Evolutionary conservation across 2,888 invertebrate species (phyloP), one percentile per base, ranked within the genome.

Genomic region (Anoplius nigerrimus): DNA sequence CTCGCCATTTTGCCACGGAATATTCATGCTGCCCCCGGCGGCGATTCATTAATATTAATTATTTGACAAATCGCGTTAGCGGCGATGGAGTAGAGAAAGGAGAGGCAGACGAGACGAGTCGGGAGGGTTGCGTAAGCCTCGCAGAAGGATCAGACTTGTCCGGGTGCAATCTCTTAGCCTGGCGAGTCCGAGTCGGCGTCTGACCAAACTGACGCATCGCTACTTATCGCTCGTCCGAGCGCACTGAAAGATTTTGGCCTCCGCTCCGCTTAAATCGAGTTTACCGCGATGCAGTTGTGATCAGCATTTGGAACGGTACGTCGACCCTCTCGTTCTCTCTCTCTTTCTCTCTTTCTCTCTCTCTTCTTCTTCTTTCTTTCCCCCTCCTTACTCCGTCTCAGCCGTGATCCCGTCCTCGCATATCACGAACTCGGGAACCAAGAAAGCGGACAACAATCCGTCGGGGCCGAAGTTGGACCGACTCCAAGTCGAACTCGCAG

Each of bases 401-500:
- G 11, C 34, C 34, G 34, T 34, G 48, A 58, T 58, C 42, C 45
- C 16, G 24, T 45, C n/a, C 45, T 58, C 57, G 45, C 57, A 18
- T 45, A 58, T 58, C 45, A 42, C 59, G 24, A 62, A 62, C 61
- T 24, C 61, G 20, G 42, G 54, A 59, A 68, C 42, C 54, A 61
- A 51, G 58, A 74, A 69, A 70, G 59, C 62, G 71, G 62, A 66
- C 73, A 74, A 74, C 72, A 71, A 81, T 79, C 71, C 66, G 59
- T 63, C 66, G 63, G 59, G 65, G 62, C 34, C 24, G 67, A 76
- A 76, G 71, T 82, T 84, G 83, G 84, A 82, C 59, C 54, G 55
- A 54, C 55, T 84, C 84, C 84, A 83, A 83, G 74, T 81, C 76
- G 80, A 75, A 65, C 71, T 81, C 71, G n/a, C 56, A 34, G 52